Base-by-base conservation (phyloP, 2,797 vertebrate genomes). In the Distichodus sexfasciatus region DNA sequence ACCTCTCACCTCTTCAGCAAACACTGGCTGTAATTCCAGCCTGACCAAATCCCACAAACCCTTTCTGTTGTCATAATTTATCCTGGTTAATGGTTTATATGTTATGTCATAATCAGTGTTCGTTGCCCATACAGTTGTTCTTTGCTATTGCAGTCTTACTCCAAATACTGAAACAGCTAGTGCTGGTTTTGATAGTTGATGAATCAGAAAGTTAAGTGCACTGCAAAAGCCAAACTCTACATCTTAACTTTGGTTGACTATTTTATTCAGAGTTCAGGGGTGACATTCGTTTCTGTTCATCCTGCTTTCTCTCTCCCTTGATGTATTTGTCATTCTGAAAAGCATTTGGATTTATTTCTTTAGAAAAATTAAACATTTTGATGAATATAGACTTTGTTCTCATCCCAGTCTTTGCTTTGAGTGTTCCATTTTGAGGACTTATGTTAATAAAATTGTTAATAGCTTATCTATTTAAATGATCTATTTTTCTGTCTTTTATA, bases 301-400 rank as follows among this genome's bases (percentile, higher is more conserved):
- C 44, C 17, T 17, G 14, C 68, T 33, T 62, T 64, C 41, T 70
- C 66, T 67, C 48, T 70, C 44, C 51, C 31, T 43, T 61, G 54
- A 54, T 74, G 59, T 57, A 54, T 74, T 74, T 79, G 74, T 72
- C 72, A 57, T 60, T n/a, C n/a, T n/a, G 69, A 58, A 38, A 33
- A 58, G 21, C 28, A 65, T 69, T 76, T 72, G 58, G 69, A n/a
- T 68, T 29, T 75, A 40, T 58, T 31, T 74, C 77, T 68, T 76
- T 70, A 76, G 60, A 65, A 75, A 74, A 74, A 74, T 69, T 79
- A 76, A 79, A 79, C 71, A 59, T 65, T 79, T 79, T 38, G 59
- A 71, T 74, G 71, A 76, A 71, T 47, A 57, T 67, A 29, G 35
- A 55, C 31, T 55, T 66, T 54, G 17, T n/a, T 21, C n/a, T 51